Conservation (phyloP, 2,797 vertebrate species). For the Pachyuromys duprasi region DNA sequence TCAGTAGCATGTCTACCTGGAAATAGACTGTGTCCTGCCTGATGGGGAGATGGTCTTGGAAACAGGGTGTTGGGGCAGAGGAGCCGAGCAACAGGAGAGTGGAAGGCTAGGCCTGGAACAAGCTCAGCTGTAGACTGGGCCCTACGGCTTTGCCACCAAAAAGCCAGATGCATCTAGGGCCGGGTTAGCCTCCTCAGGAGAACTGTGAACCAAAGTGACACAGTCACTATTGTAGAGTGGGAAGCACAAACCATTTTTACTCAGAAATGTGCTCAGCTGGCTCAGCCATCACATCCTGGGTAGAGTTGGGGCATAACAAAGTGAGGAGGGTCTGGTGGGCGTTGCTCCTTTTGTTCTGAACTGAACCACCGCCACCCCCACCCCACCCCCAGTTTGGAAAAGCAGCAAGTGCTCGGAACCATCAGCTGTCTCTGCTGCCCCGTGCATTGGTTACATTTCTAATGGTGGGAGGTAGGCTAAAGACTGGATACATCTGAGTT, state of each 20-base stretch:
- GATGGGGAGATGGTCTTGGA: not conserved
- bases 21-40: not conserved
- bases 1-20: not conserved
- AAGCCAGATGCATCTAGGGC: not conserved
- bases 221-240: not conserved
- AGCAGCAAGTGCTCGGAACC: not conserved
- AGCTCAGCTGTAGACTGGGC: accelerated
- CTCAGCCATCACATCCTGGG: not conserved
- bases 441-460: not conserved
- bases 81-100: accelerated
- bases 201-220: constrained; percentile 23
- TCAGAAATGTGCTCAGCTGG: not conserved
- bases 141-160: not conserved
- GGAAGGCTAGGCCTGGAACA: not conserved
- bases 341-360: not conserved
- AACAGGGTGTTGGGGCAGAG: not conserved
- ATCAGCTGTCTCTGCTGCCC: not conserved
- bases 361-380: not conserved
- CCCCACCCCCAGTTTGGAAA: not conserved
- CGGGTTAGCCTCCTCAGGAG: constrained; percentile 4
- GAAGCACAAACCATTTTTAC: constrained; percentile 19
- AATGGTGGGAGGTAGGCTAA: not conserved
- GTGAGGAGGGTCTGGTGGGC: not conserved
- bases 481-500: not conserved
- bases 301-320: not conserved